Evolutionary conservation across 2,797 vertebrate genomes (phyloP), one percentile per base, ranked within the genome.

Genomic region (Alcedo atthis): DNA sequence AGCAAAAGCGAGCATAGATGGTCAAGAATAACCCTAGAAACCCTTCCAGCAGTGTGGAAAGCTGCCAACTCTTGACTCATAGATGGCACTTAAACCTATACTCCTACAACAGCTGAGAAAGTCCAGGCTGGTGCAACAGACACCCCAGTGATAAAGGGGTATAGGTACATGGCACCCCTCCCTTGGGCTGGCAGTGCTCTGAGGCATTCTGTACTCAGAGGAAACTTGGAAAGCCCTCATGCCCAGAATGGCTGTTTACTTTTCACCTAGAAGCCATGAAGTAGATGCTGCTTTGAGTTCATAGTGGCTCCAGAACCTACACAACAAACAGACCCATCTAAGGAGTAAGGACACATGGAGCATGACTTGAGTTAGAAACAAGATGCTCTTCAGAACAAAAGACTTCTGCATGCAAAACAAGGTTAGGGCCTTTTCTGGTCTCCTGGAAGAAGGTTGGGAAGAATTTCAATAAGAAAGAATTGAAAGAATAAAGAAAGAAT

Each of bases 1-100:
- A 96, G 78, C 66, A 87, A 93, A 87, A 28, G n/a, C 64, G 82
- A 66, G 24, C 37, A 59, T 14, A 68, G 77, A 32, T 90, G n/a
- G 62, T 82, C 58, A 69, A 51, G 85, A 93, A 42, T 35, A 76
- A 76, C 15, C 51, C 45, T 32, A 69, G 58, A 77, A 87, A 40
- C 63, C 12, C 5, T 76, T 49, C 45, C 48, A 77, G 14, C 43
- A 63, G 53, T 3, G 4, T 15, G 15, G 70, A 61, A 63, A 81
- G 61, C 89, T 89, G 53, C 26, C 49, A 80, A 16, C 37, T 49
- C 30, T 46, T 73, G 43, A 73, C 49, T 88, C 49, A 59, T 6
- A 43, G 51, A 45, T 57, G 33, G 22, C 73, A 81, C 45, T 54
- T 64, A 33, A 4, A 6, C 24, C 61, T 49, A 51, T 87, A 48